These are phyloP conservation scores for Cephus cinctus DNA, from an alignment of 1,140 invertebrate species.

Conservation along the genomic window DNA sequence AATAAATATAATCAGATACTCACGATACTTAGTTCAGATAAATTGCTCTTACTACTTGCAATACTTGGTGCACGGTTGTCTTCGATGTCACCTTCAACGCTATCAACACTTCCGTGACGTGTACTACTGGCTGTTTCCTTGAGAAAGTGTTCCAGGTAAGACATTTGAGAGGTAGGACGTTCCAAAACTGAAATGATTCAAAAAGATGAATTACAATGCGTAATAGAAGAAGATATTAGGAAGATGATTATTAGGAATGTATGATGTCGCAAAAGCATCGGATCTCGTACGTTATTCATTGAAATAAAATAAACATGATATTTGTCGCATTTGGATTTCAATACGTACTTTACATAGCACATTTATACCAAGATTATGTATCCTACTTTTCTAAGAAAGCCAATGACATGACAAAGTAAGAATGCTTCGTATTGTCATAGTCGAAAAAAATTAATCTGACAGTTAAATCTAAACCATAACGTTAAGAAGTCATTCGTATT, in stretches of 20 bases:
- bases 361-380: no score
- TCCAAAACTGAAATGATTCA: slow-evolving; percentile 71
- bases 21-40: slow-evolving; percentile 78
- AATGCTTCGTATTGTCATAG: no score
- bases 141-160: slow-evolving; percentile 84
- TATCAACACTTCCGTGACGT: slow-evolving; percentile 66
- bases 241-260: not conserved
- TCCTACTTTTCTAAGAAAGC: no score
- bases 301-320: not conserved
- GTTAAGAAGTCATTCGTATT: no score
- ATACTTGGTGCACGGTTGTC: slow-evolving; percentile 75
- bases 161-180: slow-evolving; percentile 83
- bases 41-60: slow-evolving; percentile 79
- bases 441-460: no score
- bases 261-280: not conserved
- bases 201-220: not conserved
- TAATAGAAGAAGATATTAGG: not conserved
- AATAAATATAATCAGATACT: slow-evolving; percentile 40
- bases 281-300: not conserved
- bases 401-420: no score
- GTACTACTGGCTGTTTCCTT: slow-evolving; percentile 67
- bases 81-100: slow-evolving; percentile 75
- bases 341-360: no score
- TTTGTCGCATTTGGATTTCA: no score
- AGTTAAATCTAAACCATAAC: no score